A percentile compares a stretch with the other conserved stretches of the same genome.
Evolutionary conservation across 1,140 invertebrate genomes (phyloP).

Genomic region (Danaus melanippus): DNA sequence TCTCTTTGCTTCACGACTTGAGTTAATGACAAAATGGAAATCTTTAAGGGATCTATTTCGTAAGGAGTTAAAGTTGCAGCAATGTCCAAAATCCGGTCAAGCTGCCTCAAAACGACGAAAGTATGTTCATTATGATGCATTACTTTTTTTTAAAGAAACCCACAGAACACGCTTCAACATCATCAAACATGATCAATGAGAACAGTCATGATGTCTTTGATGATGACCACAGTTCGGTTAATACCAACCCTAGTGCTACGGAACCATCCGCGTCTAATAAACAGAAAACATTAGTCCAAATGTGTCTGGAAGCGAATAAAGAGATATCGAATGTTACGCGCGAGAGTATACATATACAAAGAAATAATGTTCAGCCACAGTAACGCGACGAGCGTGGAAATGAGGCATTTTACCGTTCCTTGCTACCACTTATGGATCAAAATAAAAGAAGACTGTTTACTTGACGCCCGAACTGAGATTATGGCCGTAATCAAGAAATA

Average conservation of each 20-base stretch:
- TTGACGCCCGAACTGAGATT: conserved; percentile 5
- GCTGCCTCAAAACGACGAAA: conserved; percentile 9
- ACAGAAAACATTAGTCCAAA: conserved; percentile 4
- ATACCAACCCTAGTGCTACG: conserved; percentile 10
- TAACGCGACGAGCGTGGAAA: conserved; percentile 9
- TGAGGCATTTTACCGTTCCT: conserved; percentile 9
- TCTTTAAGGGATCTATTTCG: conserved; percentile 5
- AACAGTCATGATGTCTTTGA: conserved; percentile 13
- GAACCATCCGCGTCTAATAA: conserved; percentile 10
- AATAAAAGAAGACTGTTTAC: conserved; percentile 8
- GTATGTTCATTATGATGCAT: conserved; percentile 11
- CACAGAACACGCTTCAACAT: conserved; percentile 13
- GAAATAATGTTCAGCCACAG: conserved; percentile 10
- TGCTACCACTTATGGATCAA: conserved; percentile 10
- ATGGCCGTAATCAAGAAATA: conserved; percentile 8
- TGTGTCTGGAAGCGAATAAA: conserved; percentile 2
- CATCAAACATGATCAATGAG: conserved; percentile 13
- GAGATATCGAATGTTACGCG: conserved; percentile 9
- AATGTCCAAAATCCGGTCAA: conserved; percentile 12
- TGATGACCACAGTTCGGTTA: conserved; percentile 11
- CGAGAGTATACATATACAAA: conserved; percentile 9
- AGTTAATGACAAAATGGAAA: conserved; percentile 6
- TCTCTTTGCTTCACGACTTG: conserved; percentile 8
- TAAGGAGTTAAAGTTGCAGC: conserved; percentile 11
- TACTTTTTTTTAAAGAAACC: conserved; percentile 11